A percentile compares a stretch with the other conserved stretches of the same genome.
Conservation (phyloP, 2,888 invertebrate species). For the Syrista parreyssii region DNA sequence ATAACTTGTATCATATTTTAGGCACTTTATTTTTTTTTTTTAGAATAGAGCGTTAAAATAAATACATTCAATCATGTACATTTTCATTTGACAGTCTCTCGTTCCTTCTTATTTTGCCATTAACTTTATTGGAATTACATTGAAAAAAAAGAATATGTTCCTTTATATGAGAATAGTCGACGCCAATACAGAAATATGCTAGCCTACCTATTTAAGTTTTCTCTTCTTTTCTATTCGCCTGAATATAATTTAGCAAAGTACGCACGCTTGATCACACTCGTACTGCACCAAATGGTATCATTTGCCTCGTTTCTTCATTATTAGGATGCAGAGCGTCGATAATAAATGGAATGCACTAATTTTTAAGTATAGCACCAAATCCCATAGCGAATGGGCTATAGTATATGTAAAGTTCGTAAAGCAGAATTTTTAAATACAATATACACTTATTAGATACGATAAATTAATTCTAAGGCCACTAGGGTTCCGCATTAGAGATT, state of each 20-base stretch:
- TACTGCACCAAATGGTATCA: neutral
- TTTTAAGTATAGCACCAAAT: slow-evolving; percentile 2
- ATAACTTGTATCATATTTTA: no score
- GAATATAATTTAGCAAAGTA: neutral
- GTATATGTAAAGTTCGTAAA: neutral
- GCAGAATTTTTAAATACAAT: neutral
- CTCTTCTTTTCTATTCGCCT: neutral
- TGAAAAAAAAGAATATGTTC: neutral
- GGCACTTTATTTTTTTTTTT: no score
- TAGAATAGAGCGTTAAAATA: neutral
- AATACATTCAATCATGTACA: neutral
- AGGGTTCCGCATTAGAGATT: slow-evolving; percentile 33
- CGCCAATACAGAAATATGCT: neutral
- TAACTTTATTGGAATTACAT: neutral
- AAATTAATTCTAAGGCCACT: slow-evolving; percentile 42
- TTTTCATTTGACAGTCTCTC: neutral
- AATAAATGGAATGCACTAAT: neutral
- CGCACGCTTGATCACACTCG: neutral
- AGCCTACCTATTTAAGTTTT: neutral
- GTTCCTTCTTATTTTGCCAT: neutral
- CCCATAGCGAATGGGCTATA: neutral
- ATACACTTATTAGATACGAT: neutral
- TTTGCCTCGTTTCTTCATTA: neutral
- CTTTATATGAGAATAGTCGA: neutral
- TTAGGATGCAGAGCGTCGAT: neutral